Conservation (phyloP, 2,797 vertebrate species). For the Xenops minutus region DNA sequence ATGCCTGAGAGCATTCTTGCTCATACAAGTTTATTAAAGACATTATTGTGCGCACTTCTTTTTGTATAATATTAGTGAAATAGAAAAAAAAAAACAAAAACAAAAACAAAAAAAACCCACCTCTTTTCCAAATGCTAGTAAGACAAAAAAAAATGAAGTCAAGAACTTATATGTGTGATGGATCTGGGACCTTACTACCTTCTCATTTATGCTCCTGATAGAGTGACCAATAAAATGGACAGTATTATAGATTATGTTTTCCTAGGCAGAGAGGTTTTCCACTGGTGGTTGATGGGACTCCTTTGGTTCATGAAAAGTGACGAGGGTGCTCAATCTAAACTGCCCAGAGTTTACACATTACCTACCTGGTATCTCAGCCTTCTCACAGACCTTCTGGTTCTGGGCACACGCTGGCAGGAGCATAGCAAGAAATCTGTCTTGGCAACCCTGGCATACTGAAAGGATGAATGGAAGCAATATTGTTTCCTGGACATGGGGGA, state of each 20-base stretch:
- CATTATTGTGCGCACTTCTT: not conserved
- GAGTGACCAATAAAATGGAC: not conserved
- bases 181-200: not conserved
- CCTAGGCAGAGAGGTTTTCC: not conserved
- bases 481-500: not conserved
- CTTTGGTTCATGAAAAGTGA: not conserved
- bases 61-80: not conserved
- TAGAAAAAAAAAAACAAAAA: not conserved
- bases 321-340: not conserved
- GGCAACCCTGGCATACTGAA: not conserved
- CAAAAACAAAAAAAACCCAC: too few species aligned
- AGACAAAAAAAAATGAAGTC: not conserved
- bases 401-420: not conserved
- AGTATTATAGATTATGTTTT: not conserved
- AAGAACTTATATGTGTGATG: not conserved
- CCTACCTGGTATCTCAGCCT: not conserved
- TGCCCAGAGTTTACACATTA: not conserved
- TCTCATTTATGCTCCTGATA: not conserved
- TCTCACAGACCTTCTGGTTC: not conserved
- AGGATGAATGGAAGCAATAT: not conserved
- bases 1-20: not conserved
- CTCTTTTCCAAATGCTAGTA: not conserved
- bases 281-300: not conserved
- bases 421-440: not conserved
- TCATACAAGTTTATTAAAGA: not conserved